phyloP scores from a whole-genome alignment of 2,888 invertebrate genomes.

The Tenthredo mesomela region DNA sequence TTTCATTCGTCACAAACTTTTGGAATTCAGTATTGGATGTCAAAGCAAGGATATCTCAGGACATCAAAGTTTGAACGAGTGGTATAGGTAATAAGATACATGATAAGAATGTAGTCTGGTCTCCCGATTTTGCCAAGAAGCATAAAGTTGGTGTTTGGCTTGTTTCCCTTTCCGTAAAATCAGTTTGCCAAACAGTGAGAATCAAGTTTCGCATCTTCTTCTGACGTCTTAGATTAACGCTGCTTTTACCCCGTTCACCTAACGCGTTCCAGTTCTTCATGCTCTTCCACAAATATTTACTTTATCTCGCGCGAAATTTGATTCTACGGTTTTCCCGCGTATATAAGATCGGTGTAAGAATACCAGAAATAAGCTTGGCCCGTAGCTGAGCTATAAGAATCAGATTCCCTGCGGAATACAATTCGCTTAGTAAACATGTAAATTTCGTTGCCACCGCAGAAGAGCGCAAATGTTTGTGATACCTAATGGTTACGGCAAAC shows the following conservation, averaged over 20 bases:
- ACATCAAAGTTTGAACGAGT: neutral
- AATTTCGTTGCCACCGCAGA: slow-evolving; percentile 36
- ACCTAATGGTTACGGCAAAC: slow-evolving; percentile 35
- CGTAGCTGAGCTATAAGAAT: slow-evolving; percentile 35
- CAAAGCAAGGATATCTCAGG: neutral
- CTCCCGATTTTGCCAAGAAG: neutral
- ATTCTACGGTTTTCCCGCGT: slow-evolving; percentile 20
- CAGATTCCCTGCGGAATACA: slow-evolving; percentile 25
- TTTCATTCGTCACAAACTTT: neutral
- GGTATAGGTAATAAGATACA: neutral
- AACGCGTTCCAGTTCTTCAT: neutral
- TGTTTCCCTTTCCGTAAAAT: slow-evolving; percentile 5
- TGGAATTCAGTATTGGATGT: neutral
- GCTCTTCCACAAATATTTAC: slow-evolving; percentile 24
- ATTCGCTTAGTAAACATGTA: slow-evolving; percentile 42
- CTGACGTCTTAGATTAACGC: slow-evolving; percentile 31
- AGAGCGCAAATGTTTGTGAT: slow-evolving; percentile 37
- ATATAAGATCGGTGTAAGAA: slow-evolving; percentile 24
- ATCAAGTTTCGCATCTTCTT: slow-evolving; percentile 28
- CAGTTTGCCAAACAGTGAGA: slow-evolving; percentile 9
- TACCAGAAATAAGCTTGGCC: slow-evolving; percentile 37
- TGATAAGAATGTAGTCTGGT: neutral
- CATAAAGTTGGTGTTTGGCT: neutral
- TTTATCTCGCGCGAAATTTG: slow-evolving; percentile 36
- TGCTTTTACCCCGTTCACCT: slow-evolving; percentile 17